These are phyloP conservation scores for Saccostrea cuccullata DNA, from an alignment of 1,140 invertebrate species.

Conservation along the genomic window DNA sequence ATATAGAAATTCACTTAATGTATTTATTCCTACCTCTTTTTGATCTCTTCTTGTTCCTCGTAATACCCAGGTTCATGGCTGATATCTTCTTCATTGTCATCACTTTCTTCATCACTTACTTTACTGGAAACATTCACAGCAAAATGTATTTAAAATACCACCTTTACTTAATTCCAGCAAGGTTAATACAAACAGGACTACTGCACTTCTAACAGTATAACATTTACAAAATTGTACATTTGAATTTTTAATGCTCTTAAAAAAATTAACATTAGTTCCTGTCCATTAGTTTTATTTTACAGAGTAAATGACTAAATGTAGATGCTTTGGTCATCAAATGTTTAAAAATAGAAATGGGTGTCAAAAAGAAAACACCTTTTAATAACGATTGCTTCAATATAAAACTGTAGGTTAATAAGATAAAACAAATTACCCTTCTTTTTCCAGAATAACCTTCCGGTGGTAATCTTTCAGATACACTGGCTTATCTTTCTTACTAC, in stretches of 20 bases:
- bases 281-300: no score
- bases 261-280: no score
- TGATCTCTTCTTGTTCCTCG: conserved; percentile 86
- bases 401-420: not conserved
- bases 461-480: conserved; percentile 90
- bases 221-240: no score
- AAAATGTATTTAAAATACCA: no score
- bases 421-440: conserved; percentile 81
- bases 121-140: not conserved
- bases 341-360: not conserved
- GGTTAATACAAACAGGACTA: no score
- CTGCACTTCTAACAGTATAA: no score
- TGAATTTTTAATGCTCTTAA: no score
- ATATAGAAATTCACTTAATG: no score
- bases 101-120: conserved; percentile 57
- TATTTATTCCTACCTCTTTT: conserved; percentile 81
- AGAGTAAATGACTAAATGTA: not conserved
- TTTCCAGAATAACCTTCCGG: conserved; percentile 86
- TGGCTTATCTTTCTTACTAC: conserved; percentile 80
- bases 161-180: no score
- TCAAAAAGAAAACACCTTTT: not conserved
- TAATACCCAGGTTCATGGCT: conserved; percentile 79
- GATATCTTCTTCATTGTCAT: conserved; percentile 49
- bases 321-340: not conserved
- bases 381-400: not conserved